Evolutionary conservation across 2,888 invertebrate species (phyloP).

Genomic region (Anodontia alba): DNA sequence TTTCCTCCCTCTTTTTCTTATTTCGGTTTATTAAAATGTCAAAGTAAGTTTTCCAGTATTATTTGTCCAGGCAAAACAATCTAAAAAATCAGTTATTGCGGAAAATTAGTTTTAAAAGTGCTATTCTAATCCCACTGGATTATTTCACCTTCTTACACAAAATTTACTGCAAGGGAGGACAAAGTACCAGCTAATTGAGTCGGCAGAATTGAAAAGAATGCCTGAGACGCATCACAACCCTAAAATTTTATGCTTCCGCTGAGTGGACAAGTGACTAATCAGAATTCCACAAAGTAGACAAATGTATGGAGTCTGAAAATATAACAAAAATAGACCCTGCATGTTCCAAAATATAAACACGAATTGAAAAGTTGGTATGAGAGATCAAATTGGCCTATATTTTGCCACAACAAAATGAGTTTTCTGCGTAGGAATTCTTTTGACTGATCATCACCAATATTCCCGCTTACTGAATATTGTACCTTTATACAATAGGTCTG

Average conservation of each 20-base stretch:
- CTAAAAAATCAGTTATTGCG: background rate
- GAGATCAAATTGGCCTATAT: constrained; percentile 37
- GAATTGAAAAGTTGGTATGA: constrained; percentile 28
- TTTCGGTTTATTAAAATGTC: background rate
- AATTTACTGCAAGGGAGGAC: constrained; percentile 65
- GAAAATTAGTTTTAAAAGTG: background rate
- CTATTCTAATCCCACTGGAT: background rate
- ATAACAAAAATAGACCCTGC: constrained; percentile 68
- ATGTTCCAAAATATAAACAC: constrained; percentile 64
- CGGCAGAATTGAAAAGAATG: constrained; percentile 82
- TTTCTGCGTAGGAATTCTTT: constrained; percentile 81
- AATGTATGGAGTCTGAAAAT: constrained; percentile 61
- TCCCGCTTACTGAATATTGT: constrained; percentile 84
- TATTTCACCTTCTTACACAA: background rate
- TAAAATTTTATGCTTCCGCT: constrained; percentile 78
- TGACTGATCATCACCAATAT: constrained; percentile 80
- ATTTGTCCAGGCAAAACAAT: background rate
- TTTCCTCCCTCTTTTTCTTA: constrained; percentile 62
- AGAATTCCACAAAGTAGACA: constrained; percentile 78
- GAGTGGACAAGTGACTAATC: constrained; percentile 79
- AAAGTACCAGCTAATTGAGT: constrained; percentile 80
- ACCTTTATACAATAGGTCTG: constrained; percentile 82
- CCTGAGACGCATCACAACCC: constrained; percentile 81
- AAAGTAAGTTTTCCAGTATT: too few relatives aligned
- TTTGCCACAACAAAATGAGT: constrained; percentile 61